phyloP scores from a whole-genome alignment of 2,888 invertebrate genomes.

The Rotaria magnacalcarata region DNA sequence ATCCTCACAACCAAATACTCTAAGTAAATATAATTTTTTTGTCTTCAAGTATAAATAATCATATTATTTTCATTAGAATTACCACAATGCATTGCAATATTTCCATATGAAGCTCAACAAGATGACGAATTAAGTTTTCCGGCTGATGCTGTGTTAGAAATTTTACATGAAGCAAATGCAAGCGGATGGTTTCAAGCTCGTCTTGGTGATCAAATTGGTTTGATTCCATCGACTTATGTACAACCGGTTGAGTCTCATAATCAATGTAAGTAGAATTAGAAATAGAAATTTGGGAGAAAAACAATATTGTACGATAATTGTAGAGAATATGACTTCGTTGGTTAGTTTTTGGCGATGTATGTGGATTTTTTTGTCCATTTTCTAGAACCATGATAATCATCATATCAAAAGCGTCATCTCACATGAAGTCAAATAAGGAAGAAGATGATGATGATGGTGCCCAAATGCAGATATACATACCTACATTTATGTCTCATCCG shows the following conservation, averaged over 20 bases:
- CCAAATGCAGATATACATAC: not conserved
- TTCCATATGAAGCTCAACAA: slow-evolving; percentile 56
- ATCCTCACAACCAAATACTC: not conserved
- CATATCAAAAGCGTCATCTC: not conserved
- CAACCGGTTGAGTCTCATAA: not conserved
- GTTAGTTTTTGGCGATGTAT: not conserved
- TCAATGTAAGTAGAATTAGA: not conserved
- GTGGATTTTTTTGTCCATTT: slow-evolving; percentile 3
- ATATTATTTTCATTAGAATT: not conserved
- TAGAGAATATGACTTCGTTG: not conserved
- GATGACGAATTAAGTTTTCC: slow-evolving; percentile 58
- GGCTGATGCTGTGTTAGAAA: not conserved
- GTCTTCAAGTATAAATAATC: too few species aligned
- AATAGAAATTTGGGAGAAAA: too few species aligned
- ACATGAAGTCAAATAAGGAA: not conserved
- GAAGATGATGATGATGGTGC: not conserved
- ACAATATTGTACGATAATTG: not conserved
- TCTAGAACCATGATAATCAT: not conserved
- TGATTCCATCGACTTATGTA: not conserved
- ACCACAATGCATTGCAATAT: slow-evolving; percentile 51
- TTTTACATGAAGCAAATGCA: not conserved
- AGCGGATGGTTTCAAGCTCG: slow-evolving; percentile 49
- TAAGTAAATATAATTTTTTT: too few species aligned
- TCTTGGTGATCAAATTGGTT: slow-evolving; percentile 54
- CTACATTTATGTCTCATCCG: not conserved